Conservation (phyloP, 2,797 vertebrate species). For the Eulemur coronatus region DNA sequence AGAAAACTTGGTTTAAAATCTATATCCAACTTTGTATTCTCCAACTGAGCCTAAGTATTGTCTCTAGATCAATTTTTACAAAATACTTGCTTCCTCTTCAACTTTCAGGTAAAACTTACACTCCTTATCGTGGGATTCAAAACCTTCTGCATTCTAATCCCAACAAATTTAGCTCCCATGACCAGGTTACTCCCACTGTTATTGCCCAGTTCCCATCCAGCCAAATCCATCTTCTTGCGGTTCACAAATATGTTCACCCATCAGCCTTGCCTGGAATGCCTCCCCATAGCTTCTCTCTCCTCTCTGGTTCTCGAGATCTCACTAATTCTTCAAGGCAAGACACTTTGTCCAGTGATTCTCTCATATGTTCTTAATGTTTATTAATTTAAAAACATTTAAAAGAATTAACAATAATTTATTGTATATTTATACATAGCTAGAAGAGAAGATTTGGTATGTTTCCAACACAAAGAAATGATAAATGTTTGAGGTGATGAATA, state of each 20-base stretch:
- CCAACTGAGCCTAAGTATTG: neutral
- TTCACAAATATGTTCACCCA: neutral
- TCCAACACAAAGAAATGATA: neutral
- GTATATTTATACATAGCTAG: neutral
- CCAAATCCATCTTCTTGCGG: neutral
- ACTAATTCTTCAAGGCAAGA: neutral
- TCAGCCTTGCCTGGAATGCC: neutral
- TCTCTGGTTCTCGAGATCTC: neutral
- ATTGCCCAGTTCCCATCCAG: neutral
- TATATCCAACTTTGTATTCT: neutral
- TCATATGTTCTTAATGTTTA: neutral
- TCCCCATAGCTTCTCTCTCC: neutral
- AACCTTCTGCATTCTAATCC: neutral
- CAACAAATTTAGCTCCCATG: neutral
- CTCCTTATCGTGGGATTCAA: neutral
- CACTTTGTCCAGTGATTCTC: neutral
- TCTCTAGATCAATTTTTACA: neutral
- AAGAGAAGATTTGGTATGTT: neutral
- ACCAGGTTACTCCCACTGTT: neutral
- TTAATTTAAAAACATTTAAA: neutral
- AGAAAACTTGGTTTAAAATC: constrained; percentile 27
- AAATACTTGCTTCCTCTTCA: neutral
- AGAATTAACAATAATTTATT: neutral
- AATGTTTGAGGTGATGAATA: neutral
- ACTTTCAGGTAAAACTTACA: neutral